These are phyloP conservation scores for Metridium senile DNA, from an alignment of 92 coral and sea anemone genomes.

Conservation along the genomic window DNA sequence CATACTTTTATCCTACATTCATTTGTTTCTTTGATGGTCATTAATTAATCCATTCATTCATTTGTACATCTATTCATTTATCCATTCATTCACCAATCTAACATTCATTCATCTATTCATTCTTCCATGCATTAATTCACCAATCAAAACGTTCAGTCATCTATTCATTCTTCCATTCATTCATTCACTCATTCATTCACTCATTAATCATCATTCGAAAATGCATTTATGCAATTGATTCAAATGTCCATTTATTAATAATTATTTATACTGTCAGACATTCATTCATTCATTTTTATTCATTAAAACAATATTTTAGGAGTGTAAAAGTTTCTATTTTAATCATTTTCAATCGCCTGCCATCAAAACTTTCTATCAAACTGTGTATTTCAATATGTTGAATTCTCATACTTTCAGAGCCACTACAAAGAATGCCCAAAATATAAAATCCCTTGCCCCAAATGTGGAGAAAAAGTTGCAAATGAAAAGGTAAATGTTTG, in stretches of 20 bases:
- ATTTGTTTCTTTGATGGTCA: no score
- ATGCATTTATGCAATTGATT: not conserved
- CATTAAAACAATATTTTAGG: not conserved
- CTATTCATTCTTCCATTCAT: no score
- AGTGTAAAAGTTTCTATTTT: not conserved
- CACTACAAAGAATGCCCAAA: conserved; percentile 26
- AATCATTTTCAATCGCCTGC: no score
- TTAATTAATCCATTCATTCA: no score
- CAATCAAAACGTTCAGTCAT: no score
- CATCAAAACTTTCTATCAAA: no score
- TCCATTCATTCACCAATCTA: no score
- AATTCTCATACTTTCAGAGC: not conserved
- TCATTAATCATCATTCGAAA: not conserved
- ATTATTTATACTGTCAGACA: not conserved
- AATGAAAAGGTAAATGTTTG: conserved; percentile 48
- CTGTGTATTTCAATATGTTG: not conserved
- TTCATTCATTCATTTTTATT: not conserved
- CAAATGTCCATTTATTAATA: not conserved
- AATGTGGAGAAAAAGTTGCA: conserved; percentile 39
- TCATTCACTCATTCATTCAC: no score
- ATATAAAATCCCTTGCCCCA: not conserved
- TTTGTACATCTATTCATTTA: no score
- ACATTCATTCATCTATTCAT: no score
- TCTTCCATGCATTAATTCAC: no score
- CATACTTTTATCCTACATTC: no score